Percentiles rank a stretch among this genome's conserved stretches.
These are phyloP conservation scores for Solenodon paradoxus DNA, from an alignment of 2,113 vertebrate genomes.

Conservation along the genomic window DNA sequence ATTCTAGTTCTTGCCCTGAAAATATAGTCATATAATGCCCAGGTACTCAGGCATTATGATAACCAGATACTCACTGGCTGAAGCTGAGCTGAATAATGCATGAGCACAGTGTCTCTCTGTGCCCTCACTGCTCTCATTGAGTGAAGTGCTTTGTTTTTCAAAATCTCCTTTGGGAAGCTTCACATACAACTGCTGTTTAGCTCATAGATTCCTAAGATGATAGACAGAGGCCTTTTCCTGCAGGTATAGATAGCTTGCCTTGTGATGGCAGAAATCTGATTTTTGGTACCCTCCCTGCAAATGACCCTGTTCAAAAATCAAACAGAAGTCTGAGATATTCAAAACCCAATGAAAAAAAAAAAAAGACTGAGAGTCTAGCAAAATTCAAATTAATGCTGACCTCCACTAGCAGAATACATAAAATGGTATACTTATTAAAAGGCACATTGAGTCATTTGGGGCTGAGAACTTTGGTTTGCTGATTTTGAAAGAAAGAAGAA, in stretches of 20 bases:
- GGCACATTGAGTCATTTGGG: conserved; percentile 43
- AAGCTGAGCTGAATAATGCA: conserved; percentile 17
- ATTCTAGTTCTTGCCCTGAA: neutral
- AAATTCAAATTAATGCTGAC: conserved; percentile 58
- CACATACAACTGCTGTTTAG: conserved; percentile 60
- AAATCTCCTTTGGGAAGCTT: conserved; percentile 62
- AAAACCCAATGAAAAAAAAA: conserved; percentile 51
- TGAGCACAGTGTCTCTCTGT: neutral
- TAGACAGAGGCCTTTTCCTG: conserved; percentile 56
- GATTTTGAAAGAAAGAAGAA: conserved; percentile 56
- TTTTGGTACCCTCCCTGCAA: conserved; percentile 21
- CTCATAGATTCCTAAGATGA: conserved; percentile 60
- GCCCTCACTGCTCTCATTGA: conserved; percentile 10
- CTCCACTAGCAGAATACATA: conserved; percentile 49
- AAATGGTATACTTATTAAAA: conserved; percentile 52
- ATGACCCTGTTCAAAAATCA: conserved; percentile 53
- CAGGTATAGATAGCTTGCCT: neutral
- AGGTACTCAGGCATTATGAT: neutral
- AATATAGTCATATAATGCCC: neutral
- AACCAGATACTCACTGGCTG: neutral
- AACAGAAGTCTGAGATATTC: conserved; percentile 53
- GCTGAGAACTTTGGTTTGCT: conserved; percentile 66
- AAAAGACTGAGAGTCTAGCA: conserved; percentile 17
- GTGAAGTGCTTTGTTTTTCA: conserved; percentile 70
- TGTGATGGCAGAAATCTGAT: conserved; percentile 41